These are phyloP conservation scores for Slavum lentiscoides DNA, from an alignment of 2,888 invertebrate genomes.

Conservation along the genomic window DNA sequence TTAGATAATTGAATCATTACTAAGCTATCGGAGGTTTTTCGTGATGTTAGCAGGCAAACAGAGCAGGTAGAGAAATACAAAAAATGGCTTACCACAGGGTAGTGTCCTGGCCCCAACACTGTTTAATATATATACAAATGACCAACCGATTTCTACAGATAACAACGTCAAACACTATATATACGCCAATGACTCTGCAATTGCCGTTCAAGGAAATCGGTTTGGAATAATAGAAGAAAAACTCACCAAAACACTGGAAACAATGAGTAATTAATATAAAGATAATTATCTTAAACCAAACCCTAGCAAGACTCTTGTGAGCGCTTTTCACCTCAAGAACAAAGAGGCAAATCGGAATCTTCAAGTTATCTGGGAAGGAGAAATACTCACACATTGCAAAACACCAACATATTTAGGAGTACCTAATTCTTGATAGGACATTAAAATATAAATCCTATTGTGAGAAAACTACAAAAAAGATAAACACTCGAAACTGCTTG, in stretches of 20 bases:
- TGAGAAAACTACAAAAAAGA: conserved; percentile 40
- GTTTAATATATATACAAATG: conserved; percentile 45
- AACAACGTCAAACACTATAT: conserved; percentile 37
- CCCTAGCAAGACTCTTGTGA: conserved; percentile 26
- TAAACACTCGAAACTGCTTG: conserved; percentile 52
- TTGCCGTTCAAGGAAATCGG: conserved; percentile 24
- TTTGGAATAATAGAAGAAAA: conserved; percentile 5
- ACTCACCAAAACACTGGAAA: conserved; percentile 7
- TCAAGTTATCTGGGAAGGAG: conserved; percentile 39
- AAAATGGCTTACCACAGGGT: conserved; percentile 16
- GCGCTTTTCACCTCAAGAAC: conserved; percentile 35
- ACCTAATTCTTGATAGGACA: conserved; percentile 54
- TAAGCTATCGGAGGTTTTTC: conserved; percentile 12
- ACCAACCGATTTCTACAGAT: conserved; percentile 28
- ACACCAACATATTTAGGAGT: conserved; percentile 54
- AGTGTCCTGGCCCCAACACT: conserved; percentile 42
- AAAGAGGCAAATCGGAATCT: conserved; percentile 36
- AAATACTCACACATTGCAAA: conserved; percentile 27
- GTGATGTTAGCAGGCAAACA: conserved; percentile 4
- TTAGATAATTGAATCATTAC: neutral
- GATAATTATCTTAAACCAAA: conserved; percentile 28
- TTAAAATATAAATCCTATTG: conserved; percentile 54
- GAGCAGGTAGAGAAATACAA: neutral
- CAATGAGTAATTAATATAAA: conserved; percentile 1
- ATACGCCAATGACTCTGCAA: conserved; percentile 46